Conservation (phyloP, 2,888 invertebrate species). For the Zaprionus obscuricornis region DNA sequence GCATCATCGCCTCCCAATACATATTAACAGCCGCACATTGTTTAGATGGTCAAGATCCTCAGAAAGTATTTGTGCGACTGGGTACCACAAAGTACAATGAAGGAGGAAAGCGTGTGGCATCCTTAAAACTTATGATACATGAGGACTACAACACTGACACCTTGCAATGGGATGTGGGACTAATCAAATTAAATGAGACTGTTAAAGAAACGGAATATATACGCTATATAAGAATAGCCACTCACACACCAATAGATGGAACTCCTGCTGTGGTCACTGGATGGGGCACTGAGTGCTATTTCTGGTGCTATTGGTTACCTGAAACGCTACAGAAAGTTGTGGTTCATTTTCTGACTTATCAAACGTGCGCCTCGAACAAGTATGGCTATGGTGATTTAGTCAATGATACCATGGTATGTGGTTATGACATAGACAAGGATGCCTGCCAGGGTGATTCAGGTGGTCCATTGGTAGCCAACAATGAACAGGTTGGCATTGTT, state of each 20-base stretch:
- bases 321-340: slow-evolving; percentile 54
- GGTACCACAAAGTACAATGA: slow-evolving; percentile 75
- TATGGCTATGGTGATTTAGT: slow-evolving; percentile 66
- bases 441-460: slow-evolving; percentile 81
- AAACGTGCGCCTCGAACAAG: slow-evolving; percentile 35
- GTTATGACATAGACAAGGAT: slow-evolving; percentile 65
- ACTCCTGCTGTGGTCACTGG: slow-evolving; percentile 76
- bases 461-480: slow-evolving; percentile 70
- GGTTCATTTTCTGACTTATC: slow-evolving; percentile 57
- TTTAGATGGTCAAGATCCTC: slow-evolving; percentile 32
- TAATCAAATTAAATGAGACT: slow-evolving; percentile 76
- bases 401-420: slow-evolving; percentile 74
- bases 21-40: slow-evolving; percentile 84
- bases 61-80: slow-evolving; percentile 74
- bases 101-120: slow-evolving; percentile 79
- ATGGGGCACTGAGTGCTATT: slow-evolving; percentile 76
- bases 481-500: slow-evolving; percentile 77
- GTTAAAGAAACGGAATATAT: slow-evolving; percentile 53
- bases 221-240: slow-evolving; percentile 65
- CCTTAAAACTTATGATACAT: slow-evolving; percentile 67
- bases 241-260: slow-evolving; percentile 58
- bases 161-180: slow-evolving; percentile 81
- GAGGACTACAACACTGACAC: slow-evolving; percentile 72
- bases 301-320: slow-evolving; percentile 38
- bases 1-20: slow-evolving; percentile 80